Evolutionary conservation across 2,888 invertebrate genomes (phyloP).

Genomic region (Ariolimax columbianus): DNA sequence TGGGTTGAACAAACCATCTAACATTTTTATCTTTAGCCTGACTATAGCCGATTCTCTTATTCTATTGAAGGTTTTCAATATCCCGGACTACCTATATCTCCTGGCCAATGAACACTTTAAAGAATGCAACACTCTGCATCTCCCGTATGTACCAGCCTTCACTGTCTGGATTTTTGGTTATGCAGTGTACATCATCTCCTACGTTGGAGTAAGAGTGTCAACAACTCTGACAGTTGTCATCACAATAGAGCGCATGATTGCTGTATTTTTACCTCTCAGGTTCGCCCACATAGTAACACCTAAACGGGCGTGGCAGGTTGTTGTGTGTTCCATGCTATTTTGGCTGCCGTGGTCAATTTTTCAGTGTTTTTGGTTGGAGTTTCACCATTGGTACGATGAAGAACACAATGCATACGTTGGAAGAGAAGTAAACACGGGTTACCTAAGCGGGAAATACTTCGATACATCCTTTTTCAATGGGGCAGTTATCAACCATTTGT

Average conservation of each 20-base stretch:
- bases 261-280: not conserved
- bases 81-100: not conserved
- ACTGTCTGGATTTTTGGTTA: not conserved
- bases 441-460: not conserved
- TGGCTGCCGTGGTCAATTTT: slow-evolving; percentile 11
- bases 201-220: not conserved
- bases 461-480: not conserved
- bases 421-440: not conserved
- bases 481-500: not conserved
- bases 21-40: not conserved
- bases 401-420: not conserved
- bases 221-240: not conserved
- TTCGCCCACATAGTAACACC: not conserved
- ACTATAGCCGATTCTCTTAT: not conserved
- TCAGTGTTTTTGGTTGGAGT: slow-evolving; percentile 7
- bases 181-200: not conserved
- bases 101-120: not conserved
- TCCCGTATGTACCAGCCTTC: not conserved
- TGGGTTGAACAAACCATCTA: not conserved
- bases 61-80: not conserved
- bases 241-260: not conserved
- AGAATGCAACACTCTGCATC: not conserved
- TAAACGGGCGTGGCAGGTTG: not conserved
- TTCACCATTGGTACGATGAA: not conserved
- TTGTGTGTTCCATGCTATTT: not conserved